Base-by-base conservation (phyloP, 2,113 vertebrate genomes). In the Callithrix jacchus region DNA sequence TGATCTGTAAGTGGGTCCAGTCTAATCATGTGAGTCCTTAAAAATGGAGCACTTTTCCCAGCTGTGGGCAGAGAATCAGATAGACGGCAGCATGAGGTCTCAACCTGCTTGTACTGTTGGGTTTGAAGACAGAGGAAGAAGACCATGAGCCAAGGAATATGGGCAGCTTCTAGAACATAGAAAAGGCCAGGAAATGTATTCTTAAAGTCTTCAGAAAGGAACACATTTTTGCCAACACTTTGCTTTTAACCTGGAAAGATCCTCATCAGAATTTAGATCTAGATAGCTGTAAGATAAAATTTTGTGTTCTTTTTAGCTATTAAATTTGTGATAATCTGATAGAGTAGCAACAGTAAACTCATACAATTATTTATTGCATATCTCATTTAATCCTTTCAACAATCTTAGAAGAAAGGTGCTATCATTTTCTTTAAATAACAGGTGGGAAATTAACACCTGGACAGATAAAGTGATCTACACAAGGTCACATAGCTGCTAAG, bases 31-130 rank as follows among this genome's bases (percentile, higher is more conserved):
- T 1, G 6, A 40, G 11, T 66, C 35, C 25, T 79, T 89, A 42
- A 58, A 77, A 37, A 32, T 9, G 42, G 25, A 87, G 11, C 4
- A 20, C 6, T 21, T 71, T 88, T 87, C 18, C 40, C 14, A 56
- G 54, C 25, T 35, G 10, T 21, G 12, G 25, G 27, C 47, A 58
- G 52, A 37, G 8, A 8, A 49, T 25, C 45, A 86, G 73, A 49
- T 8, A 20, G 37, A 47, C 32, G 8, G 35, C 1, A 11, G 0
- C 13, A 1, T 42, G 37, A 52, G 10, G 32, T 40, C 14, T 42
- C 7, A 2, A 54, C 13, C 42, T 8, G 3, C 54, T 18, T 20
- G 45, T n/a, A 9, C 37, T 54, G 56, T 18, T 70, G 49, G 2
- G 35, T 80, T 79, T 88, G 25, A 88, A 58, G 42, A 20, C 30